phyloP scores from a whole-genome alignment of 2,888 invertebrate genomes.

The Deroplatys truncata region DNA sequence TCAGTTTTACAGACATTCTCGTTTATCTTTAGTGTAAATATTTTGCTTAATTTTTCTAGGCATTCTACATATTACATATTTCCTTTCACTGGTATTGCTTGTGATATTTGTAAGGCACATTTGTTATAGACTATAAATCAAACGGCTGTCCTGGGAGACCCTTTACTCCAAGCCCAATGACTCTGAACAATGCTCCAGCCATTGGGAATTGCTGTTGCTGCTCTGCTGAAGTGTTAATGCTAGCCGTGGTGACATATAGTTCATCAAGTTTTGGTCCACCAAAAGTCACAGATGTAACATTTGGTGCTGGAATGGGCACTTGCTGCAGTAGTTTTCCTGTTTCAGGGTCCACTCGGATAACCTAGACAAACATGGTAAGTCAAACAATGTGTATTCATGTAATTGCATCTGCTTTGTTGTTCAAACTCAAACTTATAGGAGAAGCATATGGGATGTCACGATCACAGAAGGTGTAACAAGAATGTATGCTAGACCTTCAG shows the following conservation, averaged over 20 bases:
- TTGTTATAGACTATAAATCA: background rate
- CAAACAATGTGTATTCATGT: background rate
- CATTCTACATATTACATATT: background rate
- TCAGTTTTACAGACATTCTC: background rate
- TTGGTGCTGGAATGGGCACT: conserved; percentile 62
- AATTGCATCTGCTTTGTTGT: background rate
- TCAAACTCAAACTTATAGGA: too few relatives aligned
- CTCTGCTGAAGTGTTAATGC: conserved; percentile 47
- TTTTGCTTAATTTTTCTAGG: background rate
- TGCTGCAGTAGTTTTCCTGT: conserved; percentile 54
- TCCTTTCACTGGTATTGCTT: background rate
- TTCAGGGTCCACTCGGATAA: conserved; percentile 48
- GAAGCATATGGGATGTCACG: too few relatives aligned
- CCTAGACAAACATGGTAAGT: background rate
- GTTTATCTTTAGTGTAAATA: background rate
- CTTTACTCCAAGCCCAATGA: conserved; percentile 55
- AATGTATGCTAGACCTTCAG: too few relatives aligned
- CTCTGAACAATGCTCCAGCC: conserved; percentile 56
- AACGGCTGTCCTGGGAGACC: conserved; percentile 46
- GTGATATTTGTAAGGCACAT: background rate
- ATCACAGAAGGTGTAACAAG: too few relatives aligned
- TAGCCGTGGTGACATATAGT: conserved; percentile 66
- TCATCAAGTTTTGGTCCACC: conserved; percentile 64
- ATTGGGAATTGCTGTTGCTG: conserved; percentile 42
- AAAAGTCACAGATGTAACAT: conserved; percentile 69